phyloP scores from a whole-genome alignment of 2,113 vertebrate species.

The Holacanthus passer region DNA sequence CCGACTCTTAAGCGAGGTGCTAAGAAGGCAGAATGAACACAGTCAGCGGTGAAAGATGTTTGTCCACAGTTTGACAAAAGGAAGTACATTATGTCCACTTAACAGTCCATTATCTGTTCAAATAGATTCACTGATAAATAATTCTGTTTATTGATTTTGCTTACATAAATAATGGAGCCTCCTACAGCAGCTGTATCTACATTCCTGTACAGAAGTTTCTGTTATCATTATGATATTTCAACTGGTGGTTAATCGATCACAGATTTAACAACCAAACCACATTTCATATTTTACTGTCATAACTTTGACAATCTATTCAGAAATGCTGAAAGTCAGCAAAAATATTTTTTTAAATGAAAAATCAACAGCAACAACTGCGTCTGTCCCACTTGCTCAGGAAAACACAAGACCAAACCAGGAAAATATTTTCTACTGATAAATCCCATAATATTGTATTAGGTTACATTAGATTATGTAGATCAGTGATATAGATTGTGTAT shows the following conservation, averaged over 20 bases:
- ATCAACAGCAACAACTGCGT: not conserved
- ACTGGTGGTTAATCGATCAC: not conserved
- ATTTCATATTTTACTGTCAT: not conserved
- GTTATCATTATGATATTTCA: not conserved
- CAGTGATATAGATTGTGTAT: too few relatives aligned
- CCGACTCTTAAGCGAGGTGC: not conserved
- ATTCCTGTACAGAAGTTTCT: not conserved
- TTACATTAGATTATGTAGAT: too few relatives aligned
- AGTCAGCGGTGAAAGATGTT: constrained; percentile 39
- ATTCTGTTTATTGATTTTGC: constrained; percentile 51
- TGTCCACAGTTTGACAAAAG: constrained; percentile 13
- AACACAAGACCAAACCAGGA: not conserved
- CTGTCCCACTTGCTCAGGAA: not conserved
- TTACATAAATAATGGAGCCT: constrained; percentile 45
- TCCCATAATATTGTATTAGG: not conserved
- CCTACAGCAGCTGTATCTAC: not conserved
- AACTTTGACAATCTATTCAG: not conserved
- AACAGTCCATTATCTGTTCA: constrained; percentile 28
- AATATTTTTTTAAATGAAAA: too few relatives aligned
- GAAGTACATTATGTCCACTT: constrained; percentile 26
- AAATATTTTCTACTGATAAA: not conserved
- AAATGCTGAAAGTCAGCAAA: not conserved
- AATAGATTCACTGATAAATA: constrained; percentile 41
- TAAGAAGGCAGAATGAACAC: constrained; percentile 24
- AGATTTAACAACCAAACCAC: not conserved